These are phyloP conservation scores for Luperina nickerlii DNA, from an alignment of 2,888 invertebrate species.

Conservation along the genomic window DNA sequence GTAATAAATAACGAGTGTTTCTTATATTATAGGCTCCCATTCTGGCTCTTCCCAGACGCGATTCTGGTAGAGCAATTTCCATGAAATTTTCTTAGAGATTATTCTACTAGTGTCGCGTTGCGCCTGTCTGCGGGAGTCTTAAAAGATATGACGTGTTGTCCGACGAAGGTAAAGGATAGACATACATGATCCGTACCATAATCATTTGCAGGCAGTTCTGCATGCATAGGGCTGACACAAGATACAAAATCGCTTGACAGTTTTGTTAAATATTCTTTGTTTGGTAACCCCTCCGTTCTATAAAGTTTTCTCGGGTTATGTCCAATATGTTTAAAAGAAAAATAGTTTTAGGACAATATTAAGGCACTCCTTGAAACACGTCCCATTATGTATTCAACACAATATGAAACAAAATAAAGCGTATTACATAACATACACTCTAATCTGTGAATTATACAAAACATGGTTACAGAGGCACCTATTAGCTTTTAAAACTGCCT, in stretches of 20 bases:
- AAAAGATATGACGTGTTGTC: background rate
- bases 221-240: background rate
- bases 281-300: background rate
- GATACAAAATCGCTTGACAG: background rate
- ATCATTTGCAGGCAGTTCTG: background rate
- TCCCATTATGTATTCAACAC: conserved; percentile 7
- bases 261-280: background rate
- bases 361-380: conserved; percentile 34
- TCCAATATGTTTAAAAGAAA: background rate
- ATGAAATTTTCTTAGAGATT: background rate
- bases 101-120: background rate
- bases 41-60: background rate
- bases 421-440: conserved; percentile 49
- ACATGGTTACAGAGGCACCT: conserved; percentile 73
- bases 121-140: background rate
- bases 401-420: conserved; percentile 41
- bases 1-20: background rate
- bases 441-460: conserved; percentile 68
- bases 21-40: no score
- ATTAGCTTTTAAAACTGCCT: conserved; percentile 76
- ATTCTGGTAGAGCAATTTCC: background rate
- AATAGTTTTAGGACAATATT: conserved; percentile 1
- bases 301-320: background rate
- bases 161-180: background rate
- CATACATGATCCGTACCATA: background rate